Conservation (phyloP, 2,113 vertebrate species). For the Psittacula cyanocephala region DNA sequence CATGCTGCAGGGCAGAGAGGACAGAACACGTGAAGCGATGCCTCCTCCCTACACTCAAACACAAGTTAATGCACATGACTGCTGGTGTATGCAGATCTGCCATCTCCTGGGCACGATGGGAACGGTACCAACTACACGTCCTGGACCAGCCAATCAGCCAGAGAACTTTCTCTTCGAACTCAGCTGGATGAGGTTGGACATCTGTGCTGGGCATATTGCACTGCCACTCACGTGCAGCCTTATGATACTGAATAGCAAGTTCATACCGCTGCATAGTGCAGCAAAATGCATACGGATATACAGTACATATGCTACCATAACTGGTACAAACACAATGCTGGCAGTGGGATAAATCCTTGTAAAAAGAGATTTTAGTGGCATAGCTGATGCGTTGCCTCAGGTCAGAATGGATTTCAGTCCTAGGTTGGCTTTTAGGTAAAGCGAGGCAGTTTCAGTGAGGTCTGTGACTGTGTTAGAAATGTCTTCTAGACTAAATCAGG, state of each 20-base stretch:
- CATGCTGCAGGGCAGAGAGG: neutral
- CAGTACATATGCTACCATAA: fast-evolving
- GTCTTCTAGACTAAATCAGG: neutral
- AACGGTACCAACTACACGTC: fast-evolving
- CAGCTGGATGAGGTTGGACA: fast-evolving
- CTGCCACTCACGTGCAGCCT: neutral
- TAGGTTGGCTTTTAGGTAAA: neutral
- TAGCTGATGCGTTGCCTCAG: neutral
- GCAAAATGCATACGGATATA: neutral
- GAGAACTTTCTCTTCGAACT: neutral
- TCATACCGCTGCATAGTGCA: neutral
- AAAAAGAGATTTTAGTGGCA: neutral
- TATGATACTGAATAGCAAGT: neutral
- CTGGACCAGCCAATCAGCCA: neutral
- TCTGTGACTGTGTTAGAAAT: neutral
- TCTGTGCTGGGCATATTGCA: fast-evolving
- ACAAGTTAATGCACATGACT: fast-evolving
- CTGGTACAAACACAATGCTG: neutral
- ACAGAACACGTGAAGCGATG: fast-evolving
- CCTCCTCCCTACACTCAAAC: neutral
- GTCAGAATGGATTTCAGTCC: neutral
- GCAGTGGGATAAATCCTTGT: neutral
- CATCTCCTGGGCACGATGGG: neutral
- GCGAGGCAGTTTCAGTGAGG: neutral
- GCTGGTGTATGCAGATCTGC: neutral